A percentile compares a stretch with the other conserved stretches of the same genome.
Conservation (phyloP, 30 jellyfish, hydroid and myxozoan species). For the Pseudorhiza aurosa region DNA sequence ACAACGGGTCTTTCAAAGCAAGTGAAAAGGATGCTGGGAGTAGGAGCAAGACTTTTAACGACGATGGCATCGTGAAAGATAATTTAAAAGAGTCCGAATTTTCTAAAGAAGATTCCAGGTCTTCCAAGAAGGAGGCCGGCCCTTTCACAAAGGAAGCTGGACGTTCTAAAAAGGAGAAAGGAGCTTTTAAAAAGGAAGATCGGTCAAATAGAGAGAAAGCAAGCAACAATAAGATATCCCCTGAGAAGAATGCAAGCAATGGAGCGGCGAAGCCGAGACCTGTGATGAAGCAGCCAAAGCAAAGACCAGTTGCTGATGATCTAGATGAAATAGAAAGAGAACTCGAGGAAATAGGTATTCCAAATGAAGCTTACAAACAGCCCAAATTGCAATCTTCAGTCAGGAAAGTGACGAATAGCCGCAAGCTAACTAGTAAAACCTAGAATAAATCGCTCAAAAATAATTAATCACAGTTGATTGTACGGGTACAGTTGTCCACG, state of each 20-base stretch:
- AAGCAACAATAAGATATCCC: background rate
- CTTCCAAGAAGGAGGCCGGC: background rate
- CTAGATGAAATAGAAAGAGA: slow-evolving; percentile 33
- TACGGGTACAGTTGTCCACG: too few species aligned
- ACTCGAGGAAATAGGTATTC: slow-evolving; percentile 41
- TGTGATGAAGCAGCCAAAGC: slow-evolving; percentile 17
- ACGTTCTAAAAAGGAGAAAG: background rate
- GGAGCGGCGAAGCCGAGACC: background rate
- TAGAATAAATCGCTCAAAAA: too few species aligned
- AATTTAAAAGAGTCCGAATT: background rate
- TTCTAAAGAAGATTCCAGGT: background rate
- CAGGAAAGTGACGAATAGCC: background rate
- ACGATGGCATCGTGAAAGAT: background rate
- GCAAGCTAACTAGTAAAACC: background rate
- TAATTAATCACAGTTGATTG: too few species aligned
- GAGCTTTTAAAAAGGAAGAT: background rate
- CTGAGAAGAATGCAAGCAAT: background rate
- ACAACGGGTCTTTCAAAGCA: background rate
- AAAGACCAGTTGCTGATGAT: slow-evolving; percentile 17
- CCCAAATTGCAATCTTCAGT: background rate
- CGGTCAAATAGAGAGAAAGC: background rate
- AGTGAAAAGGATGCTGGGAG: background rate
- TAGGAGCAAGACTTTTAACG: background rate
- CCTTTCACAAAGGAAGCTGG: background rate
- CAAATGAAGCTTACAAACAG: background rate